phyloP scores from a whole-genome alignment of 2,797 vertebrate species.

The Buphagus erythrorhynchus region DNA sequence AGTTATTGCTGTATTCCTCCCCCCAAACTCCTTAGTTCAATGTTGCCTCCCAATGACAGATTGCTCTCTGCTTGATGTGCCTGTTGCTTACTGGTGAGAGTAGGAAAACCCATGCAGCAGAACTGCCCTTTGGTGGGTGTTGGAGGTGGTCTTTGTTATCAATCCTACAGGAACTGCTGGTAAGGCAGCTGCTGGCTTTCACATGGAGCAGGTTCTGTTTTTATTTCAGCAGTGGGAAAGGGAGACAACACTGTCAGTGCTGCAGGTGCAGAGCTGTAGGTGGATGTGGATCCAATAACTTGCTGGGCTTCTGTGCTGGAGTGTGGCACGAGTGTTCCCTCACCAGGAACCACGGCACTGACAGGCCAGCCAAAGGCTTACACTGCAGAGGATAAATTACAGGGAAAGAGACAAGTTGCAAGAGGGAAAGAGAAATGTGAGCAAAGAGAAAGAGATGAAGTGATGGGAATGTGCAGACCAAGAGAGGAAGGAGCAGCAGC shows the following conservation, averaged over 20 bases:
- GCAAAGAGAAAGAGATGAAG: neutral
- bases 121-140: neutral
- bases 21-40: neutral
- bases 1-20: neutral
- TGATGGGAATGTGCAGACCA: rapidly evolving
- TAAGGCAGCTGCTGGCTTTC: neutral
- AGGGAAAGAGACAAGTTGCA: neutral
- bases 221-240: neutral
- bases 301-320: neutral
- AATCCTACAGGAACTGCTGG: neutral
- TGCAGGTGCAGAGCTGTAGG: neutral
- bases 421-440: neutral
- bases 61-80: neutral
- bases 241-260: neutral
- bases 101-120: neutral
- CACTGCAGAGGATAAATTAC: neutral
- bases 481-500: neutral
- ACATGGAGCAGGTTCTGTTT: neutral
- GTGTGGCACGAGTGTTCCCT: rapidly evolving
- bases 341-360: neutral
- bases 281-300: neutral
- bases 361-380: neutral
- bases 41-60: neutral
- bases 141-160: neutral
- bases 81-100: neutral